These are phyloP conservation scores for Eupithecia abbreviata DNA, from an alignment of 2,888 invertebrate species.

Conservation along the genomic window DNA sequence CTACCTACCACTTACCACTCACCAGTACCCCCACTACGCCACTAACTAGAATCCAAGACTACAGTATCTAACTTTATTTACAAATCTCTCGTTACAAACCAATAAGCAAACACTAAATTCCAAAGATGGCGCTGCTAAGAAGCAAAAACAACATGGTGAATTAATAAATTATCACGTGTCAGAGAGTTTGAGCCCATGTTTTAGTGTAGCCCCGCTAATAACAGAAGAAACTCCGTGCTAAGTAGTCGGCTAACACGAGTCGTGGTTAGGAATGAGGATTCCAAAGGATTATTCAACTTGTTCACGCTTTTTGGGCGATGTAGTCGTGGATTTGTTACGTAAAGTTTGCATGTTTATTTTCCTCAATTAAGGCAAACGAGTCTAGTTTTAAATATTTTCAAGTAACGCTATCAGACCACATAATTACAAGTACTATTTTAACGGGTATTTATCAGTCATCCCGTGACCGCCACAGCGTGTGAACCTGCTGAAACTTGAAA, in stretches of 20 bases:
- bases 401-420: no score
- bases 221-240: conserved; percentile 67
- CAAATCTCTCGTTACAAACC: conserved; percentile 15
- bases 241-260: conserved; percentile 61
- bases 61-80: conserved; percentile 1
- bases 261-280: background rate
- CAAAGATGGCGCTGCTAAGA: conserved; percentile 49
- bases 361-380: background rate
- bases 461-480: no score
- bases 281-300: conserved; percentile 3
- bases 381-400: background rate
- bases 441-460: no score
- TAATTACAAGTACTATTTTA: no score
- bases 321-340: background rate
- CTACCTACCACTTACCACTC: no score
- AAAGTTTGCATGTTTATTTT: background rate
- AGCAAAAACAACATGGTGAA: conserved; percentile 58
- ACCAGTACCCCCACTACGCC: background rate
- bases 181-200: conserved; percentile 63
- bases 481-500: no score
- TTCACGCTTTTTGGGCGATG: background rate
- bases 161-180: conserved; percentile 69
- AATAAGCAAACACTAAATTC: conserved; percentile 46
- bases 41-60: background rate
- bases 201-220: conserved; percentile 69